Evolutionary conservation across 1,140 invertebrate species (phyloP), one percentile per base, ranked within the genome.

Genomic region (Eurosta solidaginis): DNA sequence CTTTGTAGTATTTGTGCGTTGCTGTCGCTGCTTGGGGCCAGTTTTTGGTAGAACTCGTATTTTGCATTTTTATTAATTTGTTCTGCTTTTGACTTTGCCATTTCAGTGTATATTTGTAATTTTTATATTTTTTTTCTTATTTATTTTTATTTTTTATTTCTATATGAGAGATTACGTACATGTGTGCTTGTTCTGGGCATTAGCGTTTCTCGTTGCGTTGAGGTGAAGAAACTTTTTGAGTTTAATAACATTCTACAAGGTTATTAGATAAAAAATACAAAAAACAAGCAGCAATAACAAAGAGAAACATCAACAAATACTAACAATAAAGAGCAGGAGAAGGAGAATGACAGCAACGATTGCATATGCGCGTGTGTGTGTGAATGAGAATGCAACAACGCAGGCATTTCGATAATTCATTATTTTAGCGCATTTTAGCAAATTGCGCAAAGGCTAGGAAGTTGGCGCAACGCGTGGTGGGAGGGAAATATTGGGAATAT

Each of bases 191-290:
- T 76, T 40, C 49, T 78, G 77, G 47, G 33, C 50, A 77, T 79
- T 79, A 77, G 76, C 63, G 76, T 80, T 78, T 52, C 59, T 75
- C 73, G 45, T 45, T 74, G 73, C 73, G 44, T 42, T 27, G 82
- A 85, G 85, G 85, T 87, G 82, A 87, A 87, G 82, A 87, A 87
- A 87, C 85, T 87, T 86, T 85, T 86, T 84, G 85, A 84, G 85
- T 87, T 86, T 87, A 87, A 87, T 84, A 87, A 87, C 85, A 86
- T 83, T 84, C 80, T 81, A 85, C 85, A 87, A 87, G 85, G 85
- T 87, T 86, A 86, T 86, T 87, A 87, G 85, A 86, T 84, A 86
- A 86, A 83, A 78, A 82, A 85, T 84, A 86, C 27, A 44, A 76
- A 52, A 42, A 44, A 76, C 14, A 75, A 29, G 50, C 50, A 76